Conservation (phyloP, 2,113 vertebrate genomes). For the Peromyscus polionotus region DNA sequence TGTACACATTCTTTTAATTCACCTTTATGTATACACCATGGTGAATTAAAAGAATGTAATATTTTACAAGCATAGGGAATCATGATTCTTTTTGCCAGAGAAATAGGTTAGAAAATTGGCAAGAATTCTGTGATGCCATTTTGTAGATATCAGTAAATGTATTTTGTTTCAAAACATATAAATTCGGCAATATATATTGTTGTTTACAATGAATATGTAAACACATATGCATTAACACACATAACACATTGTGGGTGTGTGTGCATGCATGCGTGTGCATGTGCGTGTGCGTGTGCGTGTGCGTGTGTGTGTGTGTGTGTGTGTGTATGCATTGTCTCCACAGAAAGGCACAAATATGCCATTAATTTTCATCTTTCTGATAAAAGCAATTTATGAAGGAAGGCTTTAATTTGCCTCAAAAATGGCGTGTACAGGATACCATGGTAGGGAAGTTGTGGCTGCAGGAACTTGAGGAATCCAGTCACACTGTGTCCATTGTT, state of each 20-base stretch:
- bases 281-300: too few relatives aligned
- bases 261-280: too few relatives aligned
- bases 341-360: too few relatives aligned
- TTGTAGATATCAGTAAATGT: not conserved
- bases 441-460: not conserved
- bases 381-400: not conserved
- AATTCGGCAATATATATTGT: not conserved
- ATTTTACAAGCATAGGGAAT: not conserved
- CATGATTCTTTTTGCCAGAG: not conserved
- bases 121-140: not conserved
- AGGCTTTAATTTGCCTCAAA: not conserved
- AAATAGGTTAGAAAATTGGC: not conserved
- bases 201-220: too few relatives aligned
- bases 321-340: not conserved
- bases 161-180: not conserved
- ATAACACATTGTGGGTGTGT: not conserved
- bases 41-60: not conserved
- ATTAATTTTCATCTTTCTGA: too few relatives aligned
- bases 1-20: not conserved
- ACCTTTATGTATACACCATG: not conserved
- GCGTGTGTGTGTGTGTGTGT: too few relatives aligned
- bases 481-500: not conserved
- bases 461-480: not conserved
- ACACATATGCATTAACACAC: not conserved
- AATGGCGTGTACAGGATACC: not conserved